Conservation (phyloP, 2,888 invertebrate genomes). For the Byasa hedistus region DNA sequence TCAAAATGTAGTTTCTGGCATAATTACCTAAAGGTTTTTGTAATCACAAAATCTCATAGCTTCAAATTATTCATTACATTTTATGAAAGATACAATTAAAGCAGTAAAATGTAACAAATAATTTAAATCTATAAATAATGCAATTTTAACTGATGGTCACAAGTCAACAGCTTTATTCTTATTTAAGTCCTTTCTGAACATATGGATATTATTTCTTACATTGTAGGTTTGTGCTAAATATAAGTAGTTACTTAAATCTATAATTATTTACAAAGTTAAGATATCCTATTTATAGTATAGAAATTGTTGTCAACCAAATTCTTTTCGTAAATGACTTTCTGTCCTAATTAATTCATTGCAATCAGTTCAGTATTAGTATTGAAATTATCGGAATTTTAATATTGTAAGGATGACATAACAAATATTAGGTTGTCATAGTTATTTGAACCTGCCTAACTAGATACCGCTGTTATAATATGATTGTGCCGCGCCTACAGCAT, state of each 20-base stretch:
- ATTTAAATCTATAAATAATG: conserved; percentile 12
- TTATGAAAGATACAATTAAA: conserved; percentile 19
- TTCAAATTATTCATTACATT: conserved; percentile 1
- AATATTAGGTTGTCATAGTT: too few species aligned
- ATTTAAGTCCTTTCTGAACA: conserved; percentile 21
- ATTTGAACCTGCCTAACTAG: too few species aligned
- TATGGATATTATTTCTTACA: not conserved
- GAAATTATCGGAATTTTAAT: not conserved
- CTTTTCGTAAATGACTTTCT: not conserved
- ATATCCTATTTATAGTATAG: not conserved
- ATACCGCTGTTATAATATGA: too few species aligned
- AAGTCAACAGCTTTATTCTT: conserved; percentile 27
- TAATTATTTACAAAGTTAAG: not conserved
- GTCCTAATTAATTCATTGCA: not conserved
- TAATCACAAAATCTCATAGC: not conserved
- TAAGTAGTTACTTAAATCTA: not conserved
- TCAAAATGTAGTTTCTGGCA: not conserved
- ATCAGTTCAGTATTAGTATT: not conserved
- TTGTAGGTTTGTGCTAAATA: not conserved
- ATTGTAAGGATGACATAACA: not conserved
- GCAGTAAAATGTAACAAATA: not conserved
- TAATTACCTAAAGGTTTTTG: conserved; percentile 4
- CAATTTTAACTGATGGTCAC: conserved; percentile 24
- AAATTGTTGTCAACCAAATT: not conserved
- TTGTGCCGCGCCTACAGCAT: too few species aligned